These are phyloP conservation scores for Triops longicaudatus DNA, from an alignment of 1,140 invertebrate species.

Conservation along the genomic window DNA sequence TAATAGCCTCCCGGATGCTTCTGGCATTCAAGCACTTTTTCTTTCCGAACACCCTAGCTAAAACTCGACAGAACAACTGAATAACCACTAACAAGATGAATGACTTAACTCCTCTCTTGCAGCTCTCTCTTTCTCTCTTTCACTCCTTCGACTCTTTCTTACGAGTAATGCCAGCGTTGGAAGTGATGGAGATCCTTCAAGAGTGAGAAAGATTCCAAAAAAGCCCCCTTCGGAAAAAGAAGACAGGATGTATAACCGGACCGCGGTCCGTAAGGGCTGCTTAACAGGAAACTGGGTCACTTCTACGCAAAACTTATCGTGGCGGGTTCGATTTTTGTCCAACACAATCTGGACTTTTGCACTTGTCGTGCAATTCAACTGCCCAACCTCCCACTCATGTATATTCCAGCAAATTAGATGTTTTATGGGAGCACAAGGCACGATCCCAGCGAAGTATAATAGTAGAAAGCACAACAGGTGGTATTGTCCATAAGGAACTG, in stretches of 20 bases:
- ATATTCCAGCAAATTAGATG: neutral
- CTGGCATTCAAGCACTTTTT: slow-evolving; percentile 1
- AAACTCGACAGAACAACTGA: neutral
- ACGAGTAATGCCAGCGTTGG: neutral
- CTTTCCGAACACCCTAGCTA: neutral
- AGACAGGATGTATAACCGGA: neutral
- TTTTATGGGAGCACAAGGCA: neutral
- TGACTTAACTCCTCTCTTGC: neutral
- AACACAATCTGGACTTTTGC: neutral
- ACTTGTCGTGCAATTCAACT: neutral
- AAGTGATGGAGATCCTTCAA: neutral
- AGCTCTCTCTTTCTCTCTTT: slow-evolving; percentile 5
- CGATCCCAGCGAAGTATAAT: neutral
- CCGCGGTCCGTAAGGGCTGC: neutral
- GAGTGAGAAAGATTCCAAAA: neutral
- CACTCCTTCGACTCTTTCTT: neutral
- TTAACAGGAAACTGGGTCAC: neutral
- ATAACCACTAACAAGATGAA: neutral
- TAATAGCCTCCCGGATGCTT: neutral
- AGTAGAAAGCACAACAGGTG: neutral
- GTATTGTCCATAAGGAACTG: neutral
- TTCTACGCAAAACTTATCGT: neutral
- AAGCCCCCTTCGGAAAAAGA: neutral
- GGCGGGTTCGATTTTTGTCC: neutral
- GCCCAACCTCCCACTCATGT: neutral